These are phyloP conservation scores for Tetragnatha versicolor DNA, from an alignment of 1,140 invertebrate species.

Conservation along the genomic window DNA sequence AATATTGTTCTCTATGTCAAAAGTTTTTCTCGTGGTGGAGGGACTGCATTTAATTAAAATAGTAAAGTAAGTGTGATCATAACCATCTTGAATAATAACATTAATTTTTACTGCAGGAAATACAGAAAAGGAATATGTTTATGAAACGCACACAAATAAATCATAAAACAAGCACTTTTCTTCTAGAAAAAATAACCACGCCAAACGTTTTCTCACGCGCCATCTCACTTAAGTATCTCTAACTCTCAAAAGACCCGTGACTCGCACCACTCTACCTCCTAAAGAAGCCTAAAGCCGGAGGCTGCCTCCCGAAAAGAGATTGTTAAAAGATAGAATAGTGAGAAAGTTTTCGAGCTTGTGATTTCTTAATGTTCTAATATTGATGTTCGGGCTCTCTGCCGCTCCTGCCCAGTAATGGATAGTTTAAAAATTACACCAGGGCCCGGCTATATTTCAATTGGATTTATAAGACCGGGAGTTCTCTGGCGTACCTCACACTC, in stretches of 20 bases:
- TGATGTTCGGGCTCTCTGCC: conserved; percentile 40
- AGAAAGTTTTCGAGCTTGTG: conserved; percentile 46
- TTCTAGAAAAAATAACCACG: no score
- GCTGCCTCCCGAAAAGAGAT: conserved; percentile 38
- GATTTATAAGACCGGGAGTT: conserved; percentile 27
- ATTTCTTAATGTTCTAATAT: conserved; percentile 55
- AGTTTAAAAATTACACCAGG: conserved; percentile 53
- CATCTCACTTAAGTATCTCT: no score
- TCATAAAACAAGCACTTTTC: no score
- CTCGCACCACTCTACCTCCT: background rate
- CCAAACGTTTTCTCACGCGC: no score
- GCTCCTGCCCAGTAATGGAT: conserved; percentile 35
- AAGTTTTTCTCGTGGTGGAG: no score
- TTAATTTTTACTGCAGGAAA: no score
- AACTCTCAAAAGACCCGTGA: background rate
- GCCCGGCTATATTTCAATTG: conserved; percentile 38
- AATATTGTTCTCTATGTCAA: no score
- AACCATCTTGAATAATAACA: no score
- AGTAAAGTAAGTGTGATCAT: no score
- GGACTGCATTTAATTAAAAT: no score
- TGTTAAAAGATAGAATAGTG: conserved; percentile 51
- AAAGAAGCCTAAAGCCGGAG: background rate
- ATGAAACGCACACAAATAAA: no score
- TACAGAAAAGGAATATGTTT: no score
- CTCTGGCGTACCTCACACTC: conserved; percentile 15